phyloP scores from a whole-genome alignment of 1,140 invertebrate species.

The Plectrocnemia conspersa region DNA sequence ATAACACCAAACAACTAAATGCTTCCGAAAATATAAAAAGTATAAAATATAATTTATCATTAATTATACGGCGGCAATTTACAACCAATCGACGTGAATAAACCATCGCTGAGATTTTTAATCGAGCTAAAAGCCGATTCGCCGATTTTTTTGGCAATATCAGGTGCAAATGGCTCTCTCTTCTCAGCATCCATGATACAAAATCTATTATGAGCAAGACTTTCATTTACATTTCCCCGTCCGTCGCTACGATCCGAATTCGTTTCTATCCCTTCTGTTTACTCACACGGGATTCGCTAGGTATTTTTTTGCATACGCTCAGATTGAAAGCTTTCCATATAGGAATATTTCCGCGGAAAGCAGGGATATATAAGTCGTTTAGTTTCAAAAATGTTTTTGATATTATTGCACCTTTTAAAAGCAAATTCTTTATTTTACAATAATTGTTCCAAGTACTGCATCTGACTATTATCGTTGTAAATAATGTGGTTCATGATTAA shows the following conservation, averaged over 20 bases:
- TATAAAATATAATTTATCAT: too few relatives aligned
- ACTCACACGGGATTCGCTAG: conserved; percentile 24
- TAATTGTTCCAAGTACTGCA: too few relatives aligned
- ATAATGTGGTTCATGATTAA: too few relatives aligned
- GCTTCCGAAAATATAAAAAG: too few relatives aligned
- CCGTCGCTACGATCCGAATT: conserved; percentile 28
- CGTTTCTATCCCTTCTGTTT: conserved; percentile 27
- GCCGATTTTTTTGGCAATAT: conserved; percentile 12
- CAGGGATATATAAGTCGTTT: conserved; percentile 12
- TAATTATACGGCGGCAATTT: too few relatives aligned
- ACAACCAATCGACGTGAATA: too few relatives aligned
- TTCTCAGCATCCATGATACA: conserved; percentile 11
- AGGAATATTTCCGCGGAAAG: conserved; percentile 30
- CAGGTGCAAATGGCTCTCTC: conserved; percentile 31
- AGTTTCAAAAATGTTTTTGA: too few relatives aligned
- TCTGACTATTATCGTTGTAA: too few relatives aligned
- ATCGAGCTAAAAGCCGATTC: conserved; percentile 11
- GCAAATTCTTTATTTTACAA: too few relatives aligned
- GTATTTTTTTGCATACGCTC: conserved; percentile 21
- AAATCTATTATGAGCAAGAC: conserved; percentile 30
- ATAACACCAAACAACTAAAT: too few relatives aligned
- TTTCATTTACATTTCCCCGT: conserved; percentile 35
- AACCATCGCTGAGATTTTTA: conserved; percentile 1
- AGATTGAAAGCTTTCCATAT: conserved; percentile 34
- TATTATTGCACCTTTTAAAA: too few relatives aligned